Conservation (phyloP, 1,140 invertebrate genomes). For the Cydia pomonella region DNA sequence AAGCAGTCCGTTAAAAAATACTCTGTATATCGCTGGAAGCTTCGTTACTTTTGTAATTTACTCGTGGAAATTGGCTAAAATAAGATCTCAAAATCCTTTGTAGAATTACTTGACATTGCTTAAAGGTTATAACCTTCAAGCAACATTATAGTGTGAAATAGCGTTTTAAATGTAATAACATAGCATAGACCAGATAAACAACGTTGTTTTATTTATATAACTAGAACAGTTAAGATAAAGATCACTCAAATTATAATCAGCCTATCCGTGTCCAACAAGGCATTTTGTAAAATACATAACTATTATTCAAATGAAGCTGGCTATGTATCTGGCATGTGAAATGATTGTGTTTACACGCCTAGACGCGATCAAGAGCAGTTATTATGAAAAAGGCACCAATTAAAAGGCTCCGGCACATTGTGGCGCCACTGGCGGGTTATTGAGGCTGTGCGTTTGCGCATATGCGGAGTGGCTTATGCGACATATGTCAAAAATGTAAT, state of each 20-base stretch:
- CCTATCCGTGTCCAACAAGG: slow-evolving; percentile 10
- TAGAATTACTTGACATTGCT: too few relatives aligned
- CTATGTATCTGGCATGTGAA: neutral
- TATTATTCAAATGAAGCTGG: slow-evolving; percentile 11
- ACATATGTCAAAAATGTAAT: neutral
- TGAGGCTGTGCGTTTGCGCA: slow-evolving; percentile 34
- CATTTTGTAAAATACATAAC: neutral
- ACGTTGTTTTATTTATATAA: slow-evolving; percentile 7
- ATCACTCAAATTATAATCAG: slow-evolving; percentile 3
- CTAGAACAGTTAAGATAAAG: neutral
- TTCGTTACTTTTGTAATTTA: slow-evolving; percentile 9
- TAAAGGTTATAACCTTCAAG: too few relatives aligned
- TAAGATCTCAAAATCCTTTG: neutral
- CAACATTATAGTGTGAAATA: neutral
- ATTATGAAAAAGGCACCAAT: slow-evolving; percentile 63
- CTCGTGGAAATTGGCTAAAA: neutral
- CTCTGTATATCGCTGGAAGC: neutral
- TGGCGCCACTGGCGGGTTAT: slow-evolving; percentile 48
- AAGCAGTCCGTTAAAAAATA: neutral
- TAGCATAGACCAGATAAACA: neutral
- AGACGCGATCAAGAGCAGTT: slow-evolving; percentile 36
- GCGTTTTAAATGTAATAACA: neutral
- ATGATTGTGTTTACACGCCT: slow-evolving; percentile 36
- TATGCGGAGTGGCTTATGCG: neutral
- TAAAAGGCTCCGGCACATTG: slow-evolving; percentile 56